Base-by-base conservation (phyloP, 2,797 vertebrate genomes). In the Lepus oiostolus region DNA sequence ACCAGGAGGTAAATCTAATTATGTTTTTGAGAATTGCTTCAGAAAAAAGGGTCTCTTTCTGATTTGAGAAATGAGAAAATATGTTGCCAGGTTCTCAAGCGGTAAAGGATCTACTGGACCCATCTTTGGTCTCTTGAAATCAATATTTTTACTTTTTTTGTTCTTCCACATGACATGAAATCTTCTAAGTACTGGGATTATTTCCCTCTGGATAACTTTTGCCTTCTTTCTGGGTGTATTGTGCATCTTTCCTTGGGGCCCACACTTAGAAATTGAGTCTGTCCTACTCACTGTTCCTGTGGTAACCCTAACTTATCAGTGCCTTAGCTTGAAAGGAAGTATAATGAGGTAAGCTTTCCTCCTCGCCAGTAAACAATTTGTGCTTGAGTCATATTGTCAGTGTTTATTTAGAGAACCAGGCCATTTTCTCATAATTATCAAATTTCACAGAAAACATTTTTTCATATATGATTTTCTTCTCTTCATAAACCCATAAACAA, bases 1-100 rank as follows among this genome's bases (percentile, higher is more conserved):
- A 8, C 19, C 71, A 60, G 19, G 16, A 26, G 8, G 32, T 28
- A 67, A 77, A 83, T 74, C 5, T 28, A 60, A 85, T 71, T 63
- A 62, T 72, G 62, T 19, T 5, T 93, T 42, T 84, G 22, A 87
- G 50, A 70, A 94, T 50, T 54, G 50, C 82, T 95, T 87, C 26
- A 85, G 63, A 62, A 38, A 6, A 89, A 16, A 28, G 3, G 6
- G 1, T n/a, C 24, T 74, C 26, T 63, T 92, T 86, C 77, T 52
- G 38, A 75, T 58, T 67, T 67, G 17, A 90, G 50, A 63, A 72
- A 81, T 60, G 42, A 80, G 60, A 83, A 54, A n/a, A 82, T 2
- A 12, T 5, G 79, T 74, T 86, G 8, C 2, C 7, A 75, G 2
- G 50, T 52, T 95, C 47, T 68, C 22, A 52, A 0, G 17, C n/a